A percentile compares a stretch with the other conserved stretches of the same genome.
phyloP scores from a whole-genome alignment of 2,113 vertebrate genomes.

The Engystomops pustulosus region DNA sequence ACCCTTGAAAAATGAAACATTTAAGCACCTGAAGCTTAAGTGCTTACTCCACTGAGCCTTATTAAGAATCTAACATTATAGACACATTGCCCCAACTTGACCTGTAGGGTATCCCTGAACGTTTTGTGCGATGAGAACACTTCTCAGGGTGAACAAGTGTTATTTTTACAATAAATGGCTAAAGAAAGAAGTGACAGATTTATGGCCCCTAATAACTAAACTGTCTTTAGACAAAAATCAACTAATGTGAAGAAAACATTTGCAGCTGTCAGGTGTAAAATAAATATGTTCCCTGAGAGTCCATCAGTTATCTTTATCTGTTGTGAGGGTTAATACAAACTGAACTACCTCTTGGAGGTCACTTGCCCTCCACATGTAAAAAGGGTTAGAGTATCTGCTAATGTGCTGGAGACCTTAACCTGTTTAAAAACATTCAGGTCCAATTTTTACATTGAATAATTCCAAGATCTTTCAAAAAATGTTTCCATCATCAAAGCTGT shows the following conservation, averaged over 20 bases:
- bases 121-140: neutral
- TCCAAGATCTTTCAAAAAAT: no score
- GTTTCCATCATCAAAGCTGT: no score
- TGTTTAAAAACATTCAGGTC: no score
- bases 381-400: conserved; percentile 21
- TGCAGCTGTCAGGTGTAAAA: conserved; percentile 49
- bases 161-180: neutral
- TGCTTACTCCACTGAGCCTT: neutral
- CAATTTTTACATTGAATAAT: no score
- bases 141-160: neutral
- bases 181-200: conserved; percentile 11
- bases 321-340: neutral
- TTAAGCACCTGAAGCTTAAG: neutral
- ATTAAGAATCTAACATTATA: neutral
- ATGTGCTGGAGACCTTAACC: conserved; percentile 30
- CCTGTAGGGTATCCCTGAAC: neutral
- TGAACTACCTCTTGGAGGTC: neutral
- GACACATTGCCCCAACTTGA: neutral
- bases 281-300: conserved; percentile 35
- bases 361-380: conserved; percentile 22
- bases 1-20: neutral
- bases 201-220: conserved; percentile 28
- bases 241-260: conserved; percentile 54
- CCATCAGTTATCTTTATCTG: conserved; percentile 47
- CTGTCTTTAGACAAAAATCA: conserved; percentile 30